phyloP scores from a whole-genome alignment of 2,888 invertebrate genomes.

The Stenoptilia bipunctidactyla region DNA sequence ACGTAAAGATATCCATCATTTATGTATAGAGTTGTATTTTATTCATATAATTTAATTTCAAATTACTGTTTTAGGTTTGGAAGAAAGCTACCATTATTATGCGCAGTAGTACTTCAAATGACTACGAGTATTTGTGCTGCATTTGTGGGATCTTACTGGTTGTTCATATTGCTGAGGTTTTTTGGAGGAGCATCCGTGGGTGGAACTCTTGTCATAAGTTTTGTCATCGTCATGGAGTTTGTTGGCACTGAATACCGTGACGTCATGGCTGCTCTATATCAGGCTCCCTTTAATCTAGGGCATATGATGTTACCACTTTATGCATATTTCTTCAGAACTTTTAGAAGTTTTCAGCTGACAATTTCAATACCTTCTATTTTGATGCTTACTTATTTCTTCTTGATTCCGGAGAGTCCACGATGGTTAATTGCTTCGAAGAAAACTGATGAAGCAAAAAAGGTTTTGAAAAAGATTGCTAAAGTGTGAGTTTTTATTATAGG shows the following conservation, averaged over 20 bases:
- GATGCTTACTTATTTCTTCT: conserved; percentile 74
- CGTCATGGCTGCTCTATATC: conserved; percentile 74
- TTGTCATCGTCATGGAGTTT: conserved; percentile 76
- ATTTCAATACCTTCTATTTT: conserved; percentile 72
- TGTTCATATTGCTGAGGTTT: conserved; percentile 77
- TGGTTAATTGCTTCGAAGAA: conserved; percentile 82
- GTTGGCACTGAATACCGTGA: conserved; percentile 72
- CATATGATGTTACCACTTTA: conserved; percentile 74
- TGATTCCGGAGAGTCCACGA: conserved; percentile 84
- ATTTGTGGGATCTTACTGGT: conserved; percentile 71
- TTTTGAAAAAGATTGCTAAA: conserved; percentile 76
- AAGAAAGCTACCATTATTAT: conserved; percentile 77
- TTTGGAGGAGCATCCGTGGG: conserved; percentile 81
- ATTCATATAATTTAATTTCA: not conserved
- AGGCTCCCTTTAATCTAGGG: conserved; percentile 77
- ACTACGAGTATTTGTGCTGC: conserved; percentile 77
- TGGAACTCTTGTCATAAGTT: conserved; percentile 81
- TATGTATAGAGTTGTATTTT: not conserved
- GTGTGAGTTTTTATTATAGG: conserved; percentile 33
- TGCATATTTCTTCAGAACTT: conserved; percentile 75
- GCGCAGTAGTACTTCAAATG: conserved; percentile 80
- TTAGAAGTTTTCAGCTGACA: conserved; percentile 75
- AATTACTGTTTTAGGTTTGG: conserved; percentile 73
- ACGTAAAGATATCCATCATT: too few species aligned
- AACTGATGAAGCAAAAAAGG: conserved; percentile 73